Evolutionary conservation across 2,113 vertebrate genomes (phyloP), one percentile per base, ranked within the genome.

Genomic region (Raja brachyura): DNA sequence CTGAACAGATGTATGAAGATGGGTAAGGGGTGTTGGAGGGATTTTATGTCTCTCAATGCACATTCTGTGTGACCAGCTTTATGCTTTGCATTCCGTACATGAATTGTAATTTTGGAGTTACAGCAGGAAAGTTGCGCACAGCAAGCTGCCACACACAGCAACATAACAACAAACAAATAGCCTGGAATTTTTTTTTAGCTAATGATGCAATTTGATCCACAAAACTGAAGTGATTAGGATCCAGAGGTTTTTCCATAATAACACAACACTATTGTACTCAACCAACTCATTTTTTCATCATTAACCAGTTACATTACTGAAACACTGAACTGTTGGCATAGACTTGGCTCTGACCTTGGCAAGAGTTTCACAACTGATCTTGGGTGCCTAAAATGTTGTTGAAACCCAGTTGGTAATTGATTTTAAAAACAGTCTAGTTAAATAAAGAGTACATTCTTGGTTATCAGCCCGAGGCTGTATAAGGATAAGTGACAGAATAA

Each of bases 391-490:
- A 73, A 70, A 39, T 70, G 20, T 48, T 92, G 68, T 31, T 70
- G 90, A 92, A 92, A 70, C 73, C 63, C 90, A 92, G 18, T 92
- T 70, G 20, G 68, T 48, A 54, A 73, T 90, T 73, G 31, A 73
- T 73, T 92, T 92, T 92, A 73, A 70, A 48, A 92, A 25, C 68
- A 25, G 66, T 73, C 66, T 73, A 33, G 39, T 92, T 73, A 74
- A 73, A 92, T 73, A 73, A 74, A 92, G 31, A 73, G 90, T 25
- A 73, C 90, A 73, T 92, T 70, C 68, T 92, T 92, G 66, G 66
- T 48, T 73, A 73, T 73, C 39, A 48, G 66, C 90, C 68, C 11
- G 66, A 73, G 68, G 90, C 68, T 28, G 18, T 92, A 54, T 68
- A 66, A 73, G 70, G 90, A 28, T 20, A 92, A 78, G 31, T 22